Base-by-base conservation (phyloP, 2,113 vertebrate species). In the Galeopterus variegatus region DNA sequence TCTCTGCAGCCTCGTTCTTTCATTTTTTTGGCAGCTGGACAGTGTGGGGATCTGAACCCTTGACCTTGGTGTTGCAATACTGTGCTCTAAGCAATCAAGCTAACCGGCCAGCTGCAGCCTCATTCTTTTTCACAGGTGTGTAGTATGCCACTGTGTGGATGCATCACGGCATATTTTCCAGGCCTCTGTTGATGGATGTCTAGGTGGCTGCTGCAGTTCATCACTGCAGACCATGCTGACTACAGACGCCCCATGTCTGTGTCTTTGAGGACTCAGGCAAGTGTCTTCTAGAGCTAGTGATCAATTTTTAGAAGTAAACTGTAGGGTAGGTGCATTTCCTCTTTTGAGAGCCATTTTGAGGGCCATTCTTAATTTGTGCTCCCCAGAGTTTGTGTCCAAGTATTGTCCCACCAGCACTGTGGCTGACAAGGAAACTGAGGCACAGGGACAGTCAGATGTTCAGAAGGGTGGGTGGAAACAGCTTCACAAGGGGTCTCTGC, bases 141-240 rank as follows among this genome's bases (percentile, higher is more conserved):
- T 95, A 31, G 48, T 88, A 62, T n/a, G 90, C 93, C 76, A 50
- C 60, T 0, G 3, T 0, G 8, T 1, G 67, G 1, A 19, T 50
- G 12, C 28, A 12, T 5, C 1, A 2, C 0, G 8, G 14, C 21
- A 33, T 26, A 5, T 23, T 36, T 67, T 36, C n/a, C 56, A 82
- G 87, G 67, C 41, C 19, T 2, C 4, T 10, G 6, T 13, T 13
- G 56, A 33, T 36, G 62, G n/a, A 31, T 8, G 0, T 33, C 26
- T 6, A 26, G 23, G 72, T 33, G 23, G 72, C 19, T 62, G n/a
- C 82, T 0, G 5, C 6, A 15, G 41, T 2, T 36, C 21, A 4
- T 3, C 4, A 45, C 62, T 28, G 1, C 18, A 23, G 11, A 31
- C 64, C 45, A 2, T 0, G 1, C 36, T 0, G 13, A 54, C 75